Conservation (phyloP, 2,113 vertebrate species). For the Heterotis niloticus region DNA sequence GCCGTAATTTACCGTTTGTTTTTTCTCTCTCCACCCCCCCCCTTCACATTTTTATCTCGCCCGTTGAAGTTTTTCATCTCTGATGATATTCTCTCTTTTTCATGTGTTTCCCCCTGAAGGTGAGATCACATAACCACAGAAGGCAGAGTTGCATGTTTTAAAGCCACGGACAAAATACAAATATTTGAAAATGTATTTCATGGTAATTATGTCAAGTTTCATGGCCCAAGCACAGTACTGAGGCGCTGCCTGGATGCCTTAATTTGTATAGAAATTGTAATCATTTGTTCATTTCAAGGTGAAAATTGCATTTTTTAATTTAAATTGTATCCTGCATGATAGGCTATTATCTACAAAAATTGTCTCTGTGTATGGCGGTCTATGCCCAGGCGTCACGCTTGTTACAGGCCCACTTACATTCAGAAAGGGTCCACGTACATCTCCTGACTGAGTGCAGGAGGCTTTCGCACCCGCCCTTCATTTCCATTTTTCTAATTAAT, state of each 20-base stretch:
- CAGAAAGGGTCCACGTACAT: conserved; percentile 86
- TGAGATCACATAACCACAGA: conserved; percentile 78
- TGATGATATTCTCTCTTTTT: conserved; percentile 80
- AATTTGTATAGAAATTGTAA: conserved; percentile 99
- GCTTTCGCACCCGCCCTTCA: conserved; percentile 60
- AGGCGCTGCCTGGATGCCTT: conserved; percentile 99
- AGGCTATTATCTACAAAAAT: conserved; percentile 99
- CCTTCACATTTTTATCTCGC: conserved; percentile 77
- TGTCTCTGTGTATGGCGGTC: conserved; percentile 93
- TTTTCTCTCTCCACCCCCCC: conserved; percentile 38
- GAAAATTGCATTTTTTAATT: conserved; percentile 99
- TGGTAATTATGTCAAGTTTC: conserved; percentile 99
- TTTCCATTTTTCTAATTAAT: conserved; percentile 75
- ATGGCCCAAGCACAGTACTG: conserved; percentile 94
- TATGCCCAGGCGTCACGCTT: conserved; percentile 84
- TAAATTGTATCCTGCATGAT: conserved; percentile 99
- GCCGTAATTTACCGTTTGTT: conserved; percentile 60
- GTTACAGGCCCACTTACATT: conserved; percentile 90
- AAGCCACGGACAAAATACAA: conserved; percentile 96
- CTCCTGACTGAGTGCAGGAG: conserved; percentile 75
- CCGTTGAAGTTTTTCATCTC: conserved; percentile 84
- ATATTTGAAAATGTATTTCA: conserved; percentile 99
- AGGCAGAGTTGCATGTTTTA: conserved; percentile 87
- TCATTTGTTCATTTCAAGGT: conserved; percentile 99
- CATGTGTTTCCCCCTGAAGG: conserved; percentile 87